Conservation (phyloP, 23 tunicate species). For the Diplosoma virens region DNA sequence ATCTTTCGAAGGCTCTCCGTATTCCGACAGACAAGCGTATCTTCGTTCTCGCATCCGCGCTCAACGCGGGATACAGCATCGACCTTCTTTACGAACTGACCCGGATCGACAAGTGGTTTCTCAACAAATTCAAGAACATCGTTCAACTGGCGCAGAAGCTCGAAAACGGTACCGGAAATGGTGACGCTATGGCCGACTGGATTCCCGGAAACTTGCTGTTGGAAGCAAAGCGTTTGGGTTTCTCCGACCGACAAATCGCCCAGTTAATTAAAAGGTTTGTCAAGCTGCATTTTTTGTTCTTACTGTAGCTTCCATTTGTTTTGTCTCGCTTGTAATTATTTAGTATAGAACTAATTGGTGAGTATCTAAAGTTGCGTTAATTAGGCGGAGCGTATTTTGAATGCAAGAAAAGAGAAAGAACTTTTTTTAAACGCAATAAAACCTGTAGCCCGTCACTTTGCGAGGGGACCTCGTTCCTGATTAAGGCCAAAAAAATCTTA, state of each 20-base stretch:
- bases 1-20: slow-evolving; percentile 53
- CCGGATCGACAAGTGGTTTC: slow-evolving; percentile 83
- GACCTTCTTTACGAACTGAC: slow-evolving; percentile 76
- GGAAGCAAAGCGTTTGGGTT: slow-evolving; percentile 65
- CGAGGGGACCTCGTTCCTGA: too few species aligned
- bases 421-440: too few species aligned
- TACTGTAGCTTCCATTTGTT: too few species aligned
- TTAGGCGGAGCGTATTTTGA: too few species aligned
- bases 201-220: slow-evolving; percentile 22
- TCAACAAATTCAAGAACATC: slow-evolving; percentile 80
- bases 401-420: too few species aligned
- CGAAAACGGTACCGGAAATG: slow-evolving; percentile 17
- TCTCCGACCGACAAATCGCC: slow-evolving; percentile 87
- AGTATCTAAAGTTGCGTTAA: too few species aligned
- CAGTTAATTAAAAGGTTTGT: slow-evolving; percentile 33
- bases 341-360: too few species aligned
- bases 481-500: too few species aligned
- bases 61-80: slow-evolving; percentile 56
- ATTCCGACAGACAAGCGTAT: slow-evolving; percentile 87
- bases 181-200: neutral
- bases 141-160: slow-evolving; percentile 40
- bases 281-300: too few species aligned
- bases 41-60: slow-evolving; percentile 84
- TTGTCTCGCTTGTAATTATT: too few species aligned
- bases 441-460: too few species aligned